Conservation (phyloP, 2,113 vertebrate species). For the Colius striatus region DNA sequence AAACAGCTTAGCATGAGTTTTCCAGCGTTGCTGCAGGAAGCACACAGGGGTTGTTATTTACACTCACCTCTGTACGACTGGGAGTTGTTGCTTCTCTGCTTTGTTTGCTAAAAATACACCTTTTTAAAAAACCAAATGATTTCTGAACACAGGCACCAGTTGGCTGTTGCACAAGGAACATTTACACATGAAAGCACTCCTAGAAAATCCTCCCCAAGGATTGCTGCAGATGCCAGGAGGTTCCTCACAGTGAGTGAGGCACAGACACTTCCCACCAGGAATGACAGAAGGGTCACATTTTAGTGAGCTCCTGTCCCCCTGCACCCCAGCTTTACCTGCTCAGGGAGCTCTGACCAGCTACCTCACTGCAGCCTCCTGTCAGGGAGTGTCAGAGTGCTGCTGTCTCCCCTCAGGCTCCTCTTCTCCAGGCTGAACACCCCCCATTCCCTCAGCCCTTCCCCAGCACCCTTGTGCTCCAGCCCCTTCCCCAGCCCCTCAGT, state of each 20-base stretch:
- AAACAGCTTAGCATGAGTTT: background rate
- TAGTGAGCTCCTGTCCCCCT: background rate
- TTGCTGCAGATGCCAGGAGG: background rate
- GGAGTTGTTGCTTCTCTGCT: background rate
- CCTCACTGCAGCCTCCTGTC: too few relatives aligned
- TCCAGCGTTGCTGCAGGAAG: conserved; percentile 15
- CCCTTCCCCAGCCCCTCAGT: too few relatives aligned
- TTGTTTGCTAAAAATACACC: background rate
- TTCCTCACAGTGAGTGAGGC: background rate
- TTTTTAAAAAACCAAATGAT: background rate
- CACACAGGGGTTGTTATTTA: background rate
- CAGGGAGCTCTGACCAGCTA: background rate
- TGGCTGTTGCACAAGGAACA: background rate
- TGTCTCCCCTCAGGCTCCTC: too few relatives aligned
- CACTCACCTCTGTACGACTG: background rate
- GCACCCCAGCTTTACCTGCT: background rate
- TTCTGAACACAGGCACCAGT: background rate
- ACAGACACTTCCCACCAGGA: background rate
- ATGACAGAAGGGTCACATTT: background rate
- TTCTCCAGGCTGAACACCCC: too few relatives aligned
- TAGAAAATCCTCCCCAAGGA: background rate
- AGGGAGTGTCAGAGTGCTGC: too few relatives aligned
- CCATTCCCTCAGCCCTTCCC: too few relatives aligned
- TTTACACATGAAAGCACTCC: background rate
- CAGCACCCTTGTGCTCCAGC: too few relatives aligned